Percentiles rank a stretch among this genome's conserved stretches.
These are phyloP conservation scores for Panurus biarmicus DNA, from an alignment of 2,113 vertebrate species.

Conservation along the genomic window DNA sequence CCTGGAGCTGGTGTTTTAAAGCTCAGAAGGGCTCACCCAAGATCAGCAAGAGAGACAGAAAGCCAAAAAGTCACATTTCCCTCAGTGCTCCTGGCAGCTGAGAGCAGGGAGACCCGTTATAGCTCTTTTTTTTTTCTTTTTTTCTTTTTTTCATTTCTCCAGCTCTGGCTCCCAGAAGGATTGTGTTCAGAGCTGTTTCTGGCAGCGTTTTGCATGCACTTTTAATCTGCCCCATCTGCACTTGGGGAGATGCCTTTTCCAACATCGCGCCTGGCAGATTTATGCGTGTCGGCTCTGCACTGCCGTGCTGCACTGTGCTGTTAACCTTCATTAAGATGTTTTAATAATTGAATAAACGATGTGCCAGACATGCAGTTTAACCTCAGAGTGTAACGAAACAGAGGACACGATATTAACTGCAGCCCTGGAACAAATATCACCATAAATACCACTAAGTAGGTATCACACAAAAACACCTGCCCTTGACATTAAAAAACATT, in stretches of 20 bases:
- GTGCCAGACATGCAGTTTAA: neutral
- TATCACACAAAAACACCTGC: slow-evolving; percentile 19
- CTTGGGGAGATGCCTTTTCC: neutral
- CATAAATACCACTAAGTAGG: slow-evolving; percentile 22
- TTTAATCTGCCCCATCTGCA: neutral
- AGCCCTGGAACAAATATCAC: slow-evolving; percentile 32
- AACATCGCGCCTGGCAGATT: accelerated
- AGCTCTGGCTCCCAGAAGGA: neutral
- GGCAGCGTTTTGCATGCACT: neutral
- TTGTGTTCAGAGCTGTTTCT: neutral
- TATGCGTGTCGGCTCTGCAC: neutral
- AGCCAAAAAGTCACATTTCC: neutral
- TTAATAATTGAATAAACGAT: slow-evolving; percentile 31
- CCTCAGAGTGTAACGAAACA: neutral
- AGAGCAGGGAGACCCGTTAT: neutral
- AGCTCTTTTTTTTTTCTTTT: neutral
- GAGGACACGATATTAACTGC: neutral
- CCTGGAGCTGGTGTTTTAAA: neutral
- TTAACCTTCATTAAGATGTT: slow-evolving; percentile 35
- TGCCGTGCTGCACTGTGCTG: neutral
- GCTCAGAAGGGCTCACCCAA: neutral
- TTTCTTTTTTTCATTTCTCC: neutral
- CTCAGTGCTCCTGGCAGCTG: neutral
- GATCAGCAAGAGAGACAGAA: neutral
- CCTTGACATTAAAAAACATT: slow-evolving; percentile 8